phyloP scores from a whole-genome alignment of 2,888 invertebrate species.

The Branchipolynoe longqiensis region DNA sequence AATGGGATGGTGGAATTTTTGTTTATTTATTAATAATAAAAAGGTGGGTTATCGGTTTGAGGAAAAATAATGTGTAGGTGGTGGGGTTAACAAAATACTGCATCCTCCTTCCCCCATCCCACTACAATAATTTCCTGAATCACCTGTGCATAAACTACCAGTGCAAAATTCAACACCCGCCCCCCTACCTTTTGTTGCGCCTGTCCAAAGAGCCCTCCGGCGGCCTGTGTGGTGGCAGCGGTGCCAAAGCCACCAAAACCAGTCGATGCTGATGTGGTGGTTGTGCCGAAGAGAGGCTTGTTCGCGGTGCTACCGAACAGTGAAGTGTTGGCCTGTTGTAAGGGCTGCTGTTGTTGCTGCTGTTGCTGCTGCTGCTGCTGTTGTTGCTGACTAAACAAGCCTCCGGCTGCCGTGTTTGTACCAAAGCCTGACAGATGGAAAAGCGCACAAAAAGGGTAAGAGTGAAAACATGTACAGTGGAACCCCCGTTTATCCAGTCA shows the following conservation, averaged over 20 bases:
- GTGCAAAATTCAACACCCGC: too few relatives aligned
- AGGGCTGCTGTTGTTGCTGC: slow-evolving; percentile 58
- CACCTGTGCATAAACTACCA: too few relatives aligned
- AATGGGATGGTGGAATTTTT: too few relatives aligned
- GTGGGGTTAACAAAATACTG: too few relatives aligned
- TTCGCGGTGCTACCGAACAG: slow-evolving; percentile 53
- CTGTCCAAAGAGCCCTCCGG: slow-evolving; percentile 63
- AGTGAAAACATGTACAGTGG: too few relatives aligned
- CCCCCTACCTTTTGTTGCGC: slow-evolving; percentile 61
- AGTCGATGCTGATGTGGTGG: slow-evolving; percentile 67
- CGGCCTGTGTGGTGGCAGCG: slow-evolving; percentile 51
- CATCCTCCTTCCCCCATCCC: too few relatives aligned
- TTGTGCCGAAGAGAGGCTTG: slow-evolving; percentile 70
- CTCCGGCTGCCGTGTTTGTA: slow-evolving; percentile 51
- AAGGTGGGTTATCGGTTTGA: too few relatives aligned
- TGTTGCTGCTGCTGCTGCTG: slow-evolving; percentile 63
- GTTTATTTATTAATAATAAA: too few relatives aligned
- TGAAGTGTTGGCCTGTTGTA: slow-evolving; percentile 38
- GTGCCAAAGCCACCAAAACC: slow-evolving; percentile 69
- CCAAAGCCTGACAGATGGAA: slow-evolving; percentile 59
- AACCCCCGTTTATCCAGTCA: too few relatives aligned
- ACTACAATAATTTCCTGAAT: too few relatives aligned
- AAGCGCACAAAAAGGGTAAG: too few relatives aligned
- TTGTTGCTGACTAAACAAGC: slow-evolving; percentile 63
- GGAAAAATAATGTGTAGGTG: too few relatives aligned